Evolutionary conservation across 2,888 invertebrate species (phyloP), one percentile per base, ranked within the genome.

Genomic region (Metopia argyrocephala): DNA sequence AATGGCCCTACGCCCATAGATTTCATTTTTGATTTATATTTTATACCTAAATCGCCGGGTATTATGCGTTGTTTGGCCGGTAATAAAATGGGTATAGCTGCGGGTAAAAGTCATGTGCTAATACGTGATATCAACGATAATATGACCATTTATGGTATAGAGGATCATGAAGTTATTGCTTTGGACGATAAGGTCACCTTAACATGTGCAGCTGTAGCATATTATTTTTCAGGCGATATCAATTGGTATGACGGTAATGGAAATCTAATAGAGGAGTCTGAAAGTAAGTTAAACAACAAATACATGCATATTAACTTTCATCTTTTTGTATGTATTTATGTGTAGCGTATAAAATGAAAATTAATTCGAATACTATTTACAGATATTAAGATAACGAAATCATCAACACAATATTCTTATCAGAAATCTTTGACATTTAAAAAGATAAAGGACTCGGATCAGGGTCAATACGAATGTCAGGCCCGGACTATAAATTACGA

Each of bases 151-250:
- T 89, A 89, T 78, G 90, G 90, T 1, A 84, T 91, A 0, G 90
- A 91, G 56, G 88, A 86, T 28, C 80, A 85, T 20, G 87, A 87
- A 1, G 88, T 90, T 31, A 90, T 92, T 46, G 92, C 93, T 0
- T 90, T 91, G 31, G 93, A 92, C 0, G 94, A 94, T 82, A 85
- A 91, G 70, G 85, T 94, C 0, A 89, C 87, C 18, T 83, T 94
- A 5, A 91, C 89, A 5, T 95, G 95, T 86, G 93, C 92, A 2
- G 93, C 92, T 0, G 91, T 93, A 0, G 89, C 91, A 20, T 91
- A 92, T 82, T 91, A 92, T 79, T 93, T 91, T 82, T 90, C 92
- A 0, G 86, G 90, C 3, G 85, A 91, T 12, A 86, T 94, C 2
- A 84, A 87, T 18, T 94, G 94, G 94, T 89, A 86, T 48, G 68